A percentile compares a stretch with the other conserved stretches of the same genome.
These are phyloP conservation scores for Neoitamus cyanurus DNA, from an alignment of 2,888 invertebrate species.

Conservation along the genomic window DNA sequence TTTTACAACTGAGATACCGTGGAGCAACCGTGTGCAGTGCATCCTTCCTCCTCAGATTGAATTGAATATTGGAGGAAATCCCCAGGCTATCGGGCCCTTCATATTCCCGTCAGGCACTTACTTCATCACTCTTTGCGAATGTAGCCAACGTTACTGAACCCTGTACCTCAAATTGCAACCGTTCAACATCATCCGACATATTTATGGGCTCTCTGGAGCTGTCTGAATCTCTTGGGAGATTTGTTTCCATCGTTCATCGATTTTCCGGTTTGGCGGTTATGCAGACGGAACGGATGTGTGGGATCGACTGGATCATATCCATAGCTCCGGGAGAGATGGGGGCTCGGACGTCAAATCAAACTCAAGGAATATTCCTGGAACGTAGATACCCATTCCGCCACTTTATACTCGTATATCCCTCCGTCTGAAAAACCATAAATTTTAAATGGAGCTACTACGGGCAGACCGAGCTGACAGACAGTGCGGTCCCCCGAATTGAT, in stretches of 20 bases:
- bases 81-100: background rate
- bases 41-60: background rate
- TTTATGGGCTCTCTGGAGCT: constrained; percentile 24
- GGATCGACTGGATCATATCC: constrained; percentile 10
- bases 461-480: background rate
- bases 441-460: background rate
- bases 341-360: background rate
- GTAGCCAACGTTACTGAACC: background rate
- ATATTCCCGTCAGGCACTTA: background rate
- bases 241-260: constrained; percentile 44
- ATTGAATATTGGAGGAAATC: constrained; percentile 17
- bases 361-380: background rate
- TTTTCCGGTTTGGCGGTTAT: constrained; percentile 42
- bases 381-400: background rate
- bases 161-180: constrained; percentile 23
- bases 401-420: background rate
- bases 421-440: constrained; percentile 9
- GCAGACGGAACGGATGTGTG: constrained; percentile 35
- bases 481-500: background rate
- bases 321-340: background rate
- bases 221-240: constrained; percentile 21
- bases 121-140: background rate
- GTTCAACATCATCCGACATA: constrained; percentile 29
- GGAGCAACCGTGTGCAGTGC: background rate
- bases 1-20: background rate